Conservation (phyloP, 2,113 vertebrate genomes). For the Rhabdornis inornatus region DNA sequence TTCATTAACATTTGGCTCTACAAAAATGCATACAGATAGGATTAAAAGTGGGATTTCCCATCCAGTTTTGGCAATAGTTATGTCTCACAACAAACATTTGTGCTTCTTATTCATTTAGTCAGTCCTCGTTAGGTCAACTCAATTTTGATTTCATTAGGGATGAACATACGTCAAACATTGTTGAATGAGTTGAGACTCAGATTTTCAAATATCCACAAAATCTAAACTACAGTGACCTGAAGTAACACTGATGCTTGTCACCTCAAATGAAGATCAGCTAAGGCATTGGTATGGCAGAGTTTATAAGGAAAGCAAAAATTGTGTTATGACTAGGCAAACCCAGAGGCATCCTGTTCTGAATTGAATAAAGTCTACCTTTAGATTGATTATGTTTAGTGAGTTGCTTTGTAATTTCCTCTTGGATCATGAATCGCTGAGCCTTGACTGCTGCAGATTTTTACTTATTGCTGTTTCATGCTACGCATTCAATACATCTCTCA, state of each 20-base stretch:
- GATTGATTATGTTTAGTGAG: background rate
- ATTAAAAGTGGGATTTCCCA: background rate
- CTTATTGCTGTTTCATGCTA: background rate
- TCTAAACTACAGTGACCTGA: slow-evolving; percentile 25
- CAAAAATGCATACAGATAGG: background rate
- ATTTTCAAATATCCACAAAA: slow-evolving; percentile 36
- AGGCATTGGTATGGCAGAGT: background rate
- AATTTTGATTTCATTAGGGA: slow-evolving; percentile 46
- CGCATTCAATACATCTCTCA: background rate
- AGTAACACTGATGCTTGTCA: slow-evolving; percentile 30
- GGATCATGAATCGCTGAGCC: background rate
- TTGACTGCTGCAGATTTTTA: background rate
- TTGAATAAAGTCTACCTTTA: background rate
- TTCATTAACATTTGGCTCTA: background rate
- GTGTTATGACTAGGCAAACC: background rate
- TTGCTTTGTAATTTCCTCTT: background rate
- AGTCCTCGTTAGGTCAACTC: background rate
- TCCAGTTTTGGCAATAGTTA: background rate
- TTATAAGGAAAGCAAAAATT: background rate
- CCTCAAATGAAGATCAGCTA: slow-evolving; percentile 31
- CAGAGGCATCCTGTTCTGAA: background rate
- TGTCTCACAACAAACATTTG: background rate
- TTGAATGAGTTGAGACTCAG: slow-evolving; percentile 5
- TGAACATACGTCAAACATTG: slow-evolving; percentile 24
- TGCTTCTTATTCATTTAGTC: slow-evolving; percentile 7